Evolutionary conservation across 2,113 vertebrate genomes (phyloP), one percentile per base, ranked within the genome.

Genomic region (Austrofundulus limnaeus): DNA sequence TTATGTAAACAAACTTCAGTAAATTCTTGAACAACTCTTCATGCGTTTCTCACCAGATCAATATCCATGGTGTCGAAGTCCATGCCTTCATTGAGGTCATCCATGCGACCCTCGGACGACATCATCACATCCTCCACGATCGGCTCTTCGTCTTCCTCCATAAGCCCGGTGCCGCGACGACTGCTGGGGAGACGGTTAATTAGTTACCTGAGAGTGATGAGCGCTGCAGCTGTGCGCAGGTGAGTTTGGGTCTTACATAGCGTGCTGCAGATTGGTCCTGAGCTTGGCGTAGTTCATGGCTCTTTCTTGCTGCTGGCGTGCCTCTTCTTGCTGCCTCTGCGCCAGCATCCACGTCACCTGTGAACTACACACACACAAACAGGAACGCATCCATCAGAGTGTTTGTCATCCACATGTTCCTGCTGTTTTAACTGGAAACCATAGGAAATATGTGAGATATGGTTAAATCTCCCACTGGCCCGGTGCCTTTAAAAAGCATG

Each of bases 41-140:
- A 39, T 34, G 2, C 12, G 8, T 7, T 5, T 82, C 93, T 94
- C 92, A 99, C 97, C 95, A 99, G 91, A 86, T 99, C 97, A 88
- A 99, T 99, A 88, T 98, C 97, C 96, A 99, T 98, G 85, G 97
- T 99, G 84, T 99, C 97, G 49, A 98, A 99, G 90, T 98, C 97
- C 96, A 99, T 99, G 91, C 96, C 97, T 89, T 99, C 97, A 28
- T 99, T 99, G 75, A 99, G 95, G 89, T 99, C 97, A 74, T 99
- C 97, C 87, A 99, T 95, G 61, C 97, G 93, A 55, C 97, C 96
- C 91, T 99, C 97, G 37, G 97, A 99, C 58, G 97, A 99, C 97
- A 99, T 99, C 97, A 99, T 99, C 78, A 99, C 97, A 57, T 99
- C 97, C 93, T 99, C 97, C 75, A 99, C 97, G 53, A 99, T 99